Conservation (phyloP, 1,140 invertebrate genomes). For the Drosophila gunungcola region DNA sequence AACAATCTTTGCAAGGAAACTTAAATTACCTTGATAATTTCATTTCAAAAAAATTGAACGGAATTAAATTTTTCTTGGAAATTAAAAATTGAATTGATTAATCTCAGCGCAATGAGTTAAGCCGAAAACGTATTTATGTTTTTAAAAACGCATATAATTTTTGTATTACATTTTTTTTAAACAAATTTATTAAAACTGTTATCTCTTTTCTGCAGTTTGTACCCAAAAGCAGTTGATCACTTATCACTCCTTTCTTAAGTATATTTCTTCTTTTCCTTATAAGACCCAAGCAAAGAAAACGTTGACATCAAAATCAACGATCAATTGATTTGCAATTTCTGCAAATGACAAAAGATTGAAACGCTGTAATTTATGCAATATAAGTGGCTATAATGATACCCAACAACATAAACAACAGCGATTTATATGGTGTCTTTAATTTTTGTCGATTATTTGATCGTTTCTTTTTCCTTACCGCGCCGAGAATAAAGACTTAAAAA, state of each 20-base stretch:
- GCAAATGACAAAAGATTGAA: slow-evolving; percentile 64
- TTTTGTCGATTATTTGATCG: slow-evolving; percentile 32
- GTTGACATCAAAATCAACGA: slow-evolving; percentile 20
- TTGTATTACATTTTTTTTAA: no score
- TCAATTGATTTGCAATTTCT: slow-evolving; percentile 58
- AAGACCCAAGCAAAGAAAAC: not conserved
- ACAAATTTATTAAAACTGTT: no score
- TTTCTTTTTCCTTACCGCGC: slow-evolving; percentile 11
- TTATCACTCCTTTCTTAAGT: slow-evolving; percentile 9
- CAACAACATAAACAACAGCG: slow-evolving; percentile 35
- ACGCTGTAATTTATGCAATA: slow-evolving; percentile 79
- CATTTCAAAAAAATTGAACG: no score
- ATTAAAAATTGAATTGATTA: no score
- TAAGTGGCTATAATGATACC: slow-evolving; percentile 70
- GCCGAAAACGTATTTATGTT: no score
- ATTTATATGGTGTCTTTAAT: slow-evolving; percentile 54
- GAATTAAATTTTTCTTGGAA: no score
- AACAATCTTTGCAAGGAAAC: no score
- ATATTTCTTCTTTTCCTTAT: slow-evolving; percentile 15
- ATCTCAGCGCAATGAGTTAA: no score
- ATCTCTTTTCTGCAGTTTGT: not conserved
- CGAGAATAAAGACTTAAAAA: slow-evolving; percentile 57
- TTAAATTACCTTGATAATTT: no score
- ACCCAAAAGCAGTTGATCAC: not conserved
- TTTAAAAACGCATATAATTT: no score